Base-by-base conservation (phyloP, 2,888 invertebrate genomes). In the Therioaphis trifolii region DNA sequence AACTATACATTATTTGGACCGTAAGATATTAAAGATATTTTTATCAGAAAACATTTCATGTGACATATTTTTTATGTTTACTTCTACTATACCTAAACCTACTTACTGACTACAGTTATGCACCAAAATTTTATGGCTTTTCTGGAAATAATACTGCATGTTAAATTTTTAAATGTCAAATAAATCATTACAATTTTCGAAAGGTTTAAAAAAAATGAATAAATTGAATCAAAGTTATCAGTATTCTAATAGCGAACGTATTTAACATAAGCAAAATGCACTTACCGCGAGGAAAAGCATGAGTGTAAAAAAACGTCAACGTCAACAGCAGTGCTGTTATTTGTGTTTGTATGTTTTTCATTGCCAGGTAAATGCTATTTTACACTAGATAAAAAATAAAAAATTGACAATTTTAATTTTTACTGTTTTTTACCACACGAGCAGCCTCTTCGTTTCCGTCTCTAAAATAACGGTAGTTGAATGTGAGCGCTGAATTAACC, bases 261-360 rank as follows among this genome's bases (percentile, higher is more conserved):
- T n/a, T n/a, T n/a, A n/a, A n/a, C n/a, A n/a, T n/a, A n/a, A n/a
- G 35, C 9, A 24, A 24, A 46, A 21, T 2, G n/a, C 18, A 80
- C 80, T 72, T 61, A 80, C 82, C 74, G n/a, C 63, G 74, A 40
- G 63, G 74, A 52, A 63, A 3, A 24, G 63, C 82, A 24, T 72
- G 61, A 15, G 82, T 52, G 35, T 49, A 82, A n/a, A 72, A 74
- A 52, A 82, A 63, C 14, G 82, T 74, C 3, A 82, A 14, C 4
- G 72, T 74, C 40, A 82, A 79, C 46, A 78, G 43, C 82, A 82
- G 43, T n/a, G 72, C 82, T n/a, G 74, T 21, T 9, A 82, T 52
- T 49, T 82, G 72, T 15, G 72, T 63, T n/a, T 69, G 82, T 82
- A 63, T 63, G 63, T 74, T 63, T 49, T 24, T 82, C 82, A 82